Conservation (phyloP, 2,113 vertebrate species). For the western clawed frog (Xenopus tropicalis) region DNA sequence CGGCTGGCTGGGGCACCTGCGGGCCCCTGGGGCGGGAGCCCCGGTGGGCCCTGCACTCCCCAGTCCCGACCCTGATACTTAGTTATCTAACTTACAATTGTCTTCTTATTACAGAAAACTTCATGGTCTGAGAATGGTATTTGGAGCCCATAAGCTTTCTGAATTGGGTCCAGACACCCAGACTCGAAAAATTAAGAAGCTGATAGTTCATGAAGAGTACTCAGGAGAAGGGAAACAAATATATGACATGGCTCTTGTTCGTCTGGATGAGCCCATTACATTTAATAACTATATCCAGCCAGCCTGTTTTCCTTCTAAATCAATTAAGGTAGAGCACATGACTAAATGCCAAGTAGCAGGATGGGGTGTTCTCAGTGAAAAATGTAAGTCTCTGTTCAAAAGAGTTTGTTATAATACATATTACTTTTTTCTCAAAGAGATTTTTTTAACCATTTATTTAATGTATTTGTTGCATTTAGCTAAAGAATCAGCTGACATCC, state of each 20-base stretch:
- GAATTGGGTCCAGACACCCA: too few relatives aligned
- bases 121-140: too few relatives aligned
- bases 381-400: conserved; percentile 41
- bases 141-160: too few relatives aligned
- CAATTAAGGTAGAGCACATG: conserved; percentile 32
- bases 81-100: too few relatives aligned
- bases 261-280: conserved; percentile 47
- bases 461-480: neutral
- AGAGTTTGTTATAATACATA: too few relatives aligned
- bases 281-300: conserved; percentile 50
- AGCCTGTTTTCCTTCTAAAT: conserved; percentile 51
- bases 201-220: conserved; percentile 50
- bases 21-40: too few relatives aligned
- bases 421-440: too few relatives aligned
- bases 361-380: conserved; percentile 46
- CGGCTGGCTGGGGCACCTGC: too few relatives aligned
- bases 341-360: conserved; percentile 48
- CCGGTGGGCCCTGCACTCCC: conserved; percentile 6
- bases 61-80: conserved; percentile 35
- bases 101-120: too few relatives aligned
- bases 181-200: conserved; percentile 47
- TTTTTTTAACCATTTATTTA: too few relatives aligned
- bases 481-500: conserved; percentile 3
- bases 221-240: conserved; percentile 42
- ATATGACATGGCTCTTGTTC: conserved; percentile 57